These are phyloP conservation scores for Pachycephala philippinensis DNA, from an alignment of 2,113 vertebrate genomes.

Conservation along the genomic window DNA sequence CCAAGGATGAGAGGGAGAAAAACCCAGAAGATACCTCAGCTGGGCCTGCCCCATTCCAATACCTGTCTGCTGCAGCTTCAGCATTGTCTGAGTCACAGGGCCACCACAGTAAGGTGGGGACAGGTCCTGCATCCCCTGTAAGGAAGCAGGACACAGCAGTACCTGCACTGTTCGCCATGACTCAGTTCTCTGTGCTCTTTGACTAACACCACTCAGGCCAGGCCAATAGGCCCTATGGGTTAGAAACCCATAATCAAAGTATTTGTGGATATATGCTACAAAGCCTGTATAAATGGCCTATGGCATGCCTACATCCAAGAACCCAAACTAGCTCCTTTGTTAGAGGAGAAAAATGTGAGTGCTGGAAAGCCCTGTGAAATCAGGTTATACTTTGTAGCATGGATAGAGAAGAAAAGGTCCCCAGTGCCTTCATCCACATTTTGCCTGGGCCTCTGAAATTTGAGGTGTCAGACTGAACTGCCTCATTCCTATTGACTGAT, in stretches of 20 bases:
- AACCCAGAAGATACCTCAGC: not conserved
- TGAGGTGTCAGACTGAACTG: not conserved
- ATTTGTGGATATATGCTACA: not conserved
- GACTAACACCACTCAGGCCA: not conserved
- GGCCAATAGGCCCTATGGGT: not conserved
- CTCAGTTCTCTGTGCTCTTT: not conserved
- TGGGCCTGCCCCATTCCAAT: not conserved
- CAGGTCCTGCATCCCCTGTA: not conserved
- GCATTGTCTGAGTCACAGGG: not conserved
- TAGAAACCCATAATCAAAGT: not conserved
- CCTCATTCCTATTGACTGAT: not conserved
- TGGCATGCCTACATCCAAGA: not conserved
- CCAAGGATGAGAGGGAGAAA: not conserved
- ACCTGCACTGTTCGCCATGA: rapidly evolving
- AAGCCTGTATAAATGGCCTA: not conserved
- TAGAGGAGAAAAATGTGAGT: not conserved
- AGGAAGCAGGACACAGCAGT: not conserved
- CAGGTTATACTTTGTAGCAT: not conserved
- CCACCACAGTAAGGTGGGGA: not conserved
- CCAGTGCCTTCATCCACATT: not conserved
- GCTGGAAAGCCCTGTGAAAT: not conserved
- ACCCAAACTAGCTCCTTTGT: not conserved
- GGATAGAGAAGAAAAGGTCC: not conserved
- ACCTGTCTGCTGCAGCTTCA: not conserved
- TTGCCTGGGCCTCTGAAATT: not conserved